A percentile compares a stretch with the other conserved stretches of the same genome.
phyloP scores from a whole-genome alignment of 2,888 invertebrate species.

The Schrankia costaestrigalis region DNA sequence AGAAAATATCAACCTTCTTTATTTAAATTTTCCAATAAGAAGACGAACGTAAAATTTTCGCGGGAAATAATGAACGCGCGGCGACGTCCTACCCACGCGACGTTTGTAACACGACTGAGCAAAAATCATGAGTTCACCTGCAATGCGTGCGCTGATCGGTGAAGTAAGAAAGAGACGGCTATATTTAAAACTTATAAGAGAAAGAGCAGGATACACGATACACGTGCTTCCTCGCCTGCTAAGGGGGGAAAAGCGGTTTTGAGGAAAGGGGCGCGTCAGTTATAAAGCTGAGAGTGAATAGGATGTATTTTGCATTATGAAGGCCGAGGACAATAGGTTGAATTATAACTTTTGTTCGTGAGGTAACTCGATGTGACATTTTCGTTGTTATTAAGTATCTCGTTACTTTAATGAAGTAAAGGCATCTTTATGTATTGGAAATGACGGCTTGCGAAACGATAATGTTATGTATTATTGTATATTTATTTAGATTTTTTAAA shows the following conservation, averaged over 20 bases:
- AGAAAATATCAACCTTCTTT: conserved; percentile 17
- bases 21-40: background rate
- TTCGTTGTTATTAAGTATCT: conserved; percentile 40
- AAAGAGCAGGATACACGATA: conserved; percentile 47
- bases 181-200: conserved; percentile 18
- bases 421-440: too few species aligned
- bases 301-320: conserved; percentile 67
- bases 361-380: conserved; percentile 50
- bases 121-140: conserved; percentile 61
- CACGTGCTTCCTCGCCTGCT: conserved; percentile 66
- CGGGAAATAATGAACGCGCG: conserved; percentile 54
- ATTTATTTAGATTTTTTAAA: too few species aligned
- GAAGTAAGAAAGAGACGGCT: conserved; percentile 43
- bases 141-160: conserved; percentile 76
- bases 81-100: conserved; percentile 57
- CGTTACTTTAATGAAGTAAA: conserved; percentile 46
- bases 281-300: conserved; percentile 68
- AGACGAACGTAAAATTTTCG: conserved; percentile 60
- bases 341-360: conserved; percentile 58
- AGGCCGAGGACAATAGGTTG: conserved; percentile 54
- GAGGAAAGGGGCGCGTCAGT: conserved; percentile 65
- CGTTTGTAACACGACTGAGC: conserved; percentile 56
- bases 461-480: too few species aligned
- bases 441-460: too few species aligned
- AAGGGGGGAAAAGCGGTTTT: conserved; percentile 61